phyloP scores from a whole-genome alignment of 2,797 vertebrate species.

The Thalassophryne amazonica region DNA sequence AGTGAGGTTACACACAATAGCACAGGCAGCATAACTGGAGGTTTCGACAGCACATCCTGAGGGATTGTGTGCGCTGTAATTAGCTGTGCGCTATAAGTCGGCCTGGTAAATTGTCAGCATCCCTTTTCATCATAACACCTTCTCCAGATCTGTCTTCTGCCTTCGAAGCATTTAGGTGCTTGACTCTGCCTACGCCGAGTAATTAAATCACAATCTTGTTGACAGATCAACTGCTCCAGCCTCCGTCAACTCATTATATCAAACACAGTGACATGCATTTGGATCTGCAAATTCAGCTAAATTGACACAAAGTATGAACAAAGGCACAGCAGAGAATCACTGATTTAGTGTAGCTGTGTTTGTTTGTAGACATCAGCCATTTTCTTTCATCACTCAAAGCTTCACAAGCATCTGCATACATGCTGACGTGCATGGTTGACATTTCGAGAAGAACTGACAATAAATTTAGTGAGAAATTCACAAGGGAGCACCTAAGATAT shows the following conservation, averaged over 20 bases:
- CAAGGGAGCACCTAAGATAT: constrained; percentile 41
- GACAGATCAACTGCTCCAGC: constrained; percentile 38
- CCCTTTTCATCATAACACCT: constrained; percentile 42
- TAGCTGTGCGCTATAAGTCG: constrained; percentile 33
- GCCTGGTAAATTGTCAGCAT: constrained; percentile 46
- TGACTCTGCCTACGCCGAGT: constrained; percentile 40
- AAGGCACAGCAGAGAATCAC: constrained; percentile 3
- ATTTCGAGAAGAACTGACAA: constrained; percentile 25
- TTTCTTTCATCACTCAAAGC: too few species aligned
- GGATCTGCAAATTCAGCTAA: constrained; percentile 6
- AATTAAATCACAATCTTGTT: constrained; percentile 53
- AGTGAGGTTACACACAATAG: constrained; percentile 29
- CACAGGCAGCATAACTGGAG: constrained; percentile 25
- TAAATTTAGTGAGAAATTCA: constrained; percentile 40
- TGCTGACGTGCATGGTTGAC: too few species aligned
- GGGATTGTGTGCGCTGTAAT: constrained; percentile 31
- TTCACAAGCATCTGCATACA: too few species aligned
- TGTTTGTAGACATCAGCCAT: too few species aligned
- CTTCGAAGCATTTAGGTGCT: constrained; percentile 42
- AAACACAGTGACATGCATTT: constrained; percentile 15
- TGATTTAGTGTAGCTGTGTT: too few species aligned
- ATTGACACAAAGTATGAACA: constrained; percentile 23
- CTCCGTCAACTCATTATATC: constrained; percentile 19
- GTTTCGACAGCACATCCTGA: constrained; percentile 39
- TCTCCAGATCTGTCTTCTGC: constrained; percentile 30